Conservation (phyloP, 2,113 vertebrate genomes). For the Sialia sialis region DNA sequence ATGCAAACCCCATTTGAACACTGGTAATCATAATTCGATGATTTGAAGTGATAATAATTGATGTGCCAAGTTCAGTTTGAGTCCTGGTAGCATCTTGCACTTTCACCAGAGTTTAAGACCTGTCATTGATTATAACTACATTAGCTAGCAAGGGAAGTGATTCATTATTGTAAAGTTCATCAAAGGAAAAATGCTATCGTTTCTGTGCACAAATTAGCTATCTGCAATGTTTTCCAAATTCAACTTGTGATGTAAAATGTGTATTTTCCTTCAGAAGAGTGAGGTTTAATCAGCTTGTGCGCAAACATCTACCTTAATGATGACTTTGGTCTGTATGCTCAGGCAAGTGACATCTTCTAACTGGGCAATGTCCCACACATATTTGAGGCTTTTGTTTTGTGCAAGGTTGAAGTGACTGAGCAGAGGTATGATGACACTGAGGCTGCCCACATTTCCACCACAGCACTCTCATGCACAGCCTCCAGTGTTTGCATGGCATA, state of each 20-base stretch:
- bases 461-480: background rate
- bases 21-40: background rate
- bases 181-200: background rate
- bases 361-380: background rate
- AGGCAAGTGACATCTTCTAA: background rate
- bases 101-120: background rate
- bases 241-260: background rate
- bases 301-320: background rate
- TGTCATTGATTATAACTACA: background rate
- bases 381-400: background rate
- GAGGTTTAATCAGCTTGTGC: background rate
- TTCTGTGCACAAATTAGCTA: background rate
- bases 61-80: background rate
- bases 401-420: background rate
- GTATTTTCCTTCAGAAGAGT: background rate
- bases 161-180: background rate
- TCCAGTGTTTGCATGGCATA: background rate
- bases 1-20: background rate
- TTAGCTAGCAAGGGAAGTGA: background rate
- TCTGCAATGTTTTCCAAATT: background rate
- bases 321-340: background rate
- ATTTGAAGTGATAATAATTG: background rate
- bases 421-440: background rate
- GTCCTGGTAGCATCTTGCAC: background rate
- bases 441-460: background rate